Evolutionary conservation across 2,888 invertebrate genomes (phyloP), one percentile per base, ranked within the genome.

Genomic region (Actias luna): DNA sequence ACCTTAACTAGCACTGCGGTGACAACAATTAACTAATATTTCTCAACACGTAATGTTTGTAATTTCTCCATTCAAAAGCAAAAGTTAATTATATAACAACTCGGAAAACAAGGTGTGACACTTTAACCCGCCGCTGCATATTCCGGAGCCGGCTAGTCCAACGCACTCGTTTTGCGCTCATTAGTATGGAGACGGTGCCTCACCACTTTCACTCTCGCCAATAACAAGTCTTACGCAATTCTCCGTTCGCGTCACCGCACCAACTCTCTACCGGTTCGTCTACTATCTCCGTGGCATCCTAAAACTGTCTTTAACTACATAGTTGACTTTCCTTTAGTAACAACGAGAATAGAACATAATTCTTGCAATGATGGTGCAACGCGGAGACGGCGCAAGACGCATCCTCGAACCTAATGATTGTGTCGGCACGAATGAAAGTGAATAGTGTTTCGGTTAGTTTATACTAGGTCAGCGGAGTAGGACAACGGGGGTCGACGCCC

Each of bases 401-500:
- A 91, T 89, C 92, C 87, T 89, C 85, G 85, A 70, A 74, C 80
- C 80, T 89, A 88, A 87, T 86, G 83, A 84, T 79, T 81, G 81
- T 83, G 82, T 84, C 75, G 67, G 76, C 82, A 89, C 77, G 92
- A 91, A 89, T 88, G 92, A 92, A 92, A 92, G 92, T 90, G 87
- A 89, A 42, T 75, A 85, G 83, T 85, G 85, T 89, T 90, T 91
- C 87, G 85, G 83, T 85, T 83, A 82, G 84, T 82, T 78, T 75
- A 80, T 83, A 87, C 86, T 92, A 77, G 92, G 92, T 92, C 88
- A 92, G 82, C 89, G 87, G 92, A 92, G 92, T 89, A 92, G 92
- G 91, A 75, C 92, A 89, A 67, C 74, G 80, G 85, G 89, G 92
- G 89, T 92, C 92, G 90, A 82, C 88, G 91, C 81, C 89, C 92